A percentile compares a stretch with the other conserved stretches of the same genome.
These are phyloP conservation scores for Hycleus cichorii DNA, from an alignment of 1,140 invertebrate genomes.

Conservation along the genomic window DNA sequence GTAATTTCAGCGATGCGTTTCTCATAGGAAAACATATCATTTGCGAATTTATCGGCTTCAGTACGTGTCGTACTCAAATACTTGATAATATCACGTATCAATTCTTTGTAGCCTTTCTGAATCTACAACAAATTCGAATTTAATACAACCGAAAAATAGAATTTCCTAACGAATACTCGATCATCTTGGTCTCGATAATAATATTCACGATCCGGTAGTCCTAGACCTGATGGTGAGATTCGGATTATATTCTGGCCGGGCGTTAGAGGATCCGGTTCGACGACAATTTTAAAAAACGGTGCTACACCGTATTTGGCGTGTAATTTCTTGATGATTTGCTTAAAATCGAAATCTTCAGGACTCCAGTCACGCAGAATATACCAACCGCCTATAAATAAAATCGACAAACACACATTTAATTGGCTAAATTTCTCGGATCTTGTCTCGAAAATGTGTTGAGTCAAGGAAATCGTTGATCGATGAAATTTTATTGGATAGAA, in stretches of 20 bases:
- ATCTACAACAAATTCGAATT: conserved; percentile 37
- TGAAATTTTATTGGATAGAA: no score
- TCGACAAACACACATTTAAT: no score
- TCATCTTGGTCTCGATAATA: conserved; percentile 44
- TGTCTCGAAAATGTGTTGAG: no score
- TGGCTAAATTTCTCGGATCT: no score
- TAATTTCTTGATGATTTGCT: conserved; percentile 38
- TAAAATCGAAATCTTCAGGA: conserved; percentile 42
- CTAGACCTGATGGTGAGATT: conserved; percentile 47
- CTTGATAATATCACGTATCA: conserved; percentile 48
- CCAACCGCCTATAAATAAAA: conserved; percentile 46
- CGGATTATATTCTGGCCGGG: conserved; percentile 44
- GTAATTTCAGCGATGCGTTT: conserved; percentile 52
- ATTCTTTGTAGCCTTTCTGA: conserved; percentile 48
- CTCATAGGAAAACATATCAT: conserved; percentile 55
- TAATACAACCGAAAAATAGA: no score
- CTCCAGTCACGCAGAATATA: conserved; percentile 44
- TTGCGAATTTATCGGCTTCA: conserved; percentile 47
- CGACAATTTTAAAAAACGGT: conserved; percentile 47
- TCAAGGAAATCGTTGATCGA: no score
- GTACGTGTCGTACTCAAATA: conserved; percentile 44
- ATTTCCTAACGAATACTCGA: conserved; percentile 27
- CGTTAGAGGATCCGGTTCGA: conserved; percentile 43
- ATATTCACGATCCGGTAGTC: conserved; percentile 47
- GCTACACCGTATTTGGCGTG: conserved; percentile 43